A percentile compares a stretch with the other conserved stretches of the same genome.
phyloP scores from a whole-genome alignment of 2,888 invertebrate species.

The Acleris holmiana region DNA sequence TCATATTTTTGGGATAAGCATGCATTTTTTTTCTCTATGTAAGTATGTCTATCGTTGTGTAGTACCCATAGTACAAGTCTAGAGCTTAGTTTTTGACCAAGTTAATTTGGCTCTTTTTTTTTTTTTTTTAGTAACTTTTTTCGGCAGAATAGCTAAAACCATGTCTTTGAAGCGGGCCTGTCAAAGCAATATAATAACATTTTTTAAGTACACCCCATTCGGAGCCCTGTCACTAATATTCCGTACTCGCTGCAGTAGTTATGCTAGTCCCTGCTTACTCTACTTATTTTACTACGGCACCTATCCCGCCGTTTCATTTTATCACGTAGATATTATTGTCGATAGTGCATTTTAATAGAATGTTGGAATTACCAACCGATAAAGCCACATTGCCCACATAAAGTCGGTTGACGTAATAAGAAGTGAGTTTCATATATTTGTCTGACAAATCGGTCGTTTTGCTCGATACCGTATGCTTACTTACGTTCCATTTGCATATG shows the following conservation, averaged over 20 bases:
- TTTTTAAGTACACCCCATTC: no score
- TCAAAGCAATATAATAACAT: no score
- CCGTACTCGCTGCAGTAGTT: not conserved
- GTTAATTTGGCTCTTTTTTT: no score
- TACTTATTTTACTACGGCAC: conserved; percentile 1
- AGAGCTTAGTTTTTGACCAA: no score
- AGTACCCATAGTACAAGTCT: no score
- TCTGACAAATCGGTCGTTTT: conserved; percentile 70
- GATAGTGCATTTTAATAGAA: conserved; percentile 71
- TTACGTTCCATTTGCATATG: conserved; percentile 62
- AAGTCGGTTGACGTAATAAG: conserved; percentile 74
- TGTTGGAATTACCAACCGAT: conserved; percentile 67
- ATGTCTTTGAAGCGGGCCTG: no score
- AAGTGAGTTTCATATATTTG: conserved; percentile 71
- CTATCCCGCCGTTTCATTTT: conserved; percentile 69
- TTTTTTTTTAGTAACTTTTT: no score
- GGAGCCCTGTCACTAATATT: not conserved
- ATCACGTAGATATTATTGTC: conserved; percentile 65
- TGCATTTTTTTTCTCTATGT: no score
- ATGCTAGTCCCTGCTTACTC: not conserved
- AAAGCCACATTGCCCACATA: conserved; percentile 70
- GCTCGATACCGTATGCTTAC: conserved; percentile 56
- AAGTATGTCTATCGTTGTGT: no score
- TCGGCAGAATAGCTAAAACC: no score
- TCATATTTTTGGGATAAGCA: no score